These are phyloP conservation scores for Harpagoxenus sublaevis DNA, from an alignment of 2,888 invertebrate species.

Conservation along the genomic window DNA sequence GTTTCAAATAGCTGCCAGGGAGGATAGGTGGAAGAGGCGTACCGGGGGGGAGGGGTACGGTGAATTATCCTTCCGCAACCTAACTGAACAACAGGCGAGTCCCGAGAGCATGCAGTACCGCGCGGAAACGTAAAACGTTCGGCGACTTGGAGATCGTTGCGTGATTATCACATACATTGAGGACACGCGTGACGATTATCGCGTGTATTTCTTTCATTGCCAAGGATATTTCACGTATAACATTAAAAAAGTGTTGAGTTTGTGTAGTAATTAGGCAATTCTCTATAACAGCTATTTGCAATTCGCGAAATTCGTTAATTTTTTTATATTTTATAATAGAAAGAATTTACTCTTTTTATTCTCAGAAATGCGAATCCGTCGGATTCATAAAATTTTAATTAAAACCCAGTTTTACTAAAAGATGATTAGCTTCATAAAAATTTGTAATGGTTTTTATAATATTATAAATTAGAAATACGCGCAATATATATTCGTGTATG, in stretches of 20 bases:
- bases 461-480: conserved; percentile 7
- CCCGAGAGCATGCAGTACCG: conserved; percentile 23
- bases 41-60: conserved; percentile 66
- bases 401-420: not conserved
- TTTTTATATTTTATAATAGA: not conserved
- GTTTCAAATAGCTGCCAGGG: conserved; percentile 78
- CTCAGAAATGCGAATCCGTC: not conserved
- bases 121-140: conserved; percentile 39
- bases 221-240: not conserved
- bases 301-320: not conserved
- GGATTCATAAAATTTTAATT: not conserved
- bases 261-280: not conserved
- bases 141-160: conserved; percentile 1
- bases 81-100: conserved; percentile 75
- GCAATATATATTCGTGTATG: not conserved
- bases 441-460: not conserved
- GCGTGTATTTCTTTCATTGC: not conserved
- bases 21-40: conserved; percentile 64
- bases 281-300: not conserved
- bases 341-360: not conserved
- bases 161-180: conserved; percentile 25
- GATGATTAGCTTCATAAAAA: not conserved
- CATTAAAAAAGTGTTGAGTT: not conserved
- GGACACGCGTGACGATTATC: conserved; percentile 29
- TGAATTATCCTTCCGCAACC: conserved; percentile 85